phyloP scores from a whole-genome alignment of 1,140 invertebrate species.

The Sitophilus oryzae region DNA sequence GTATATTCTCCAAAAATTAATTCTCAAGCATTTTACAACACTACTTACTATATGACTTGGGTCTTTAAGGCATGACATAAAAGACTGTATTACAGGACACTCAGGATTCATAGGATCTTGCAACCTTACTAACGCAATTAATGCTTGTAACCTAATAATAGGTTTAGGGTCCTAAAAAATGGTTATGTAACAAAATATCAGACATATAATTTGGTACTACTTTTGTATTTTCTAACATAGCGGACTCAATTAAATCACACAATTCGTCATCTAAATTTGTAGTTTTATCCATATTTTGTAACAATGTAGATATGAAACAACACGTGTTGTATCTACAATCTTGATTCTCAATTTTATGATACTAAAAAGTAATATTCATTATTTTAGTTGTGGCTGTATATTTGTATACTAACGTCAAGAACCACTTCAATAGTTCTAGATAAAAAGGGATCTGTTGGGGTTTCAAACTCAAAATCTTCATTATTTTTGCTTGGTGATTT shows the following conservation, averaged over 20 bases:
- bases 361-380: conserved; percentile 36
- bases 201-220: conserved; percentile 8
- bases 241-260: conserved; percentile 53
- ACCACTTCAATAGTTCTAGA: conserved; percentile 16
- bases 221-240: conserved; percentile 51
- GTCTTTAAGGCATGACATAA: conserved; percentile 73
- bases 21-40: no score
- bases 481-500: conserved; percentile 8
- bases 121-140: conserved; percentile 69
- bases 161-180: conserved; percentile 58
- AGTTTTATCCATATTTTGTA: conserved; percentile 57
- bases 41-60: conserved; percentile 66
- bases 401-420: conserved; percentile 16
- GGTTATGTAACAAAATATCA: conserved; percentile 6
- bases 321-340: conserved; percentile 55
- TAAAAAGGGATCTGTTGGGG: conserved; percentile 19
- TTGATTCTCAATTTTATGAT: conserved; percentile 42
- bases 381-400: not conserved
- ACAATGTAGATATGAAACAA: conserved; percentile 54
- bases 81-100: conserved; percentile 73
- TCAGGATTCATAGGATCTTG: conserved; percentile 71
- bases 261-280: conserved; percentile 57
- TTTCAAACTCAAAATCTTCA: conserved; percentile 6
- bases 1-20: not conserved
- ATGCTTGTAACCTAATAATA: conserved; percentile 69